Conservation (phyloP, 1,140 invertebrate species). For the Sitobion miscanthi region DNA sequence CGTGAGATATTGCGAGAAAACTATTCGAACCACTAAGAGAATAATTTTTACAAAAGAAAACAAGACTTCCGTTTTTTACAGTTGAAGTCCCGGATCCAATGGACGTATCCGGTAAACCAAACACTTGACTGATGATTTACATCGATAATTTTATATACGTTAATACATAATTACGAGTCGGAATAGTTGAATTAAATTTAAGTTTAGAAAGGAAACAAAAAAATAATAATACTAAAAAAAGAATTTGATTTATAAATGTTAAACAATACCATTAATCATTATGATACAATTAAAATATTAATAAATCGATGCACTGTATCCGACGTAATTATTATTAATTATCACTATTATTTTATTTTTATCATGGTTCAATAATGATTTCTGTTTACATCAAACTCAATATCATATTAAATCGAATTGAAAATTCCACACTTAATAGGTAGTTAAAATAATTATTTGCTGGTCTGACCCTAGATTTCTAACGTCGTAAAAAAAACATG, state of each 20-base stretch:
- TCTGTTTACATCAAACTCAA: not conserved
- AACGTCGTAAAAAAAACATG: no score
- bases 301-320: no score
- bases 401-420: not conserved
- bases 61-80: conserved; percentile 40
- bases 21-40: conserved; percentile 13
- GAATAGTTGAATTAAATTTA: not conserved
- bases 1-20: conserved; percentile 30
- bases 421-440: not conserved
- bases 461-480: no score
- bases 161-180: no score
- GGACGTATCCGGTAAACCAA: not conserved
- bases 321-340: not conserved
- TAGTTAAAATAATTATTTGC: no score
- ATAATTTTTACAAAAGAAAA: conserved; percentile 45
- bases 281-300: not conserved
- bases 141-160: not conserved
- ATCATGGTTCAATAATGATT: not conserved
- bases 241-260: no score
- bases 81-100: conserved; percentile 20
- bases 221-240: not conserved
- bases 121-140: conserved; percentile 3
- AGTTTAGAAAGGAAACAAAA: not conserved
- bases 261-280: not conserved
- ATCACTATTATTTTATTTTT: not conserved